Base-by-base conservation (phyloP, 2,888 invertebrate genomes). In the Pyralis farinalis region DNA sequence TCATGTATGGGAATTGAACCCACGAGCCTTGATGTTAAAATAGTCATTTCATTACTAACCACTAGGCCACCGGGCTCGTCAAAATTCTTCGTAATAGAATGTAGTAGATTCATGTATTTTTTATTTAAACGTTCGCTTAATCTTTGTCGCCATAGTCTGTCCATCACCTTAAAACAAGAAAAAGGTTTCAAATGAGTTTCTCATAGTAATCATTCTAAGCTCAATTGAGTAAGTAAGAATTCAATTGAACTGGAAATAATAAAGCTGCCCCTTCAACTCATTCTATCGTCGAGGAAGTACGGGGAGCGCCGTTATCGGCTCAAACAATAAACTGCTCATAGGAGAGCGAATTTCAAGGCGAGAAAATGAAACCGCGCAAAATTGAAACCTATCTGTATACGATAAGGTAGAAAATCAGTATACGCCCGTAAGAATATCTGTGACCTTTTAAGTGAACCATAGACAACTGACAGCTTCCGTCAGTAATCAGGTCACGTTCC, bases 401-500 rank as follows among this genome's bases (percentile, higher is more conserved):
- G 36, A 49, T 71, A 77, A 56, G 59, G 71, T 67, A 44, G 47
- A 62, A 54, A 63, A 45, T 75, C 8, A 33, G 10, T n/a, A 9
- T 11, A n/a, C 30, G 9, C n/a, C 9, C n/a, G 3, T 3, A 37
- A 43, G 37, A 42, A 54, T 55, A 74, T 75, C 73, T 77, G 73
- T 69, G 74, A 71, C 76, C 69, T 73, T 76, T 73, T 56, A 60
- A 51, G 48, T 40, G 53, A 45, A 46, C 58, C 65, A 70, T 64
- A 71, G 67, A 65, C 75, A 71, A 71, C 73, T 76, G 80, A 78
- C 82, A 77, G 81, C 72, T 81, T 82, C 83, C 78, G 82, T 83
- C 78, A 71, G 82, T 82, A 87, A 83, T 79, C 87, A 78, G 86
- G 85, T 82, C 87, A 85, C 86, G 87, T 83, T 83, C 82, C 75